Base-by-base conservation (phyloP, 2,797 vertebrate species). In the Danio jaintianensis region DNA sequence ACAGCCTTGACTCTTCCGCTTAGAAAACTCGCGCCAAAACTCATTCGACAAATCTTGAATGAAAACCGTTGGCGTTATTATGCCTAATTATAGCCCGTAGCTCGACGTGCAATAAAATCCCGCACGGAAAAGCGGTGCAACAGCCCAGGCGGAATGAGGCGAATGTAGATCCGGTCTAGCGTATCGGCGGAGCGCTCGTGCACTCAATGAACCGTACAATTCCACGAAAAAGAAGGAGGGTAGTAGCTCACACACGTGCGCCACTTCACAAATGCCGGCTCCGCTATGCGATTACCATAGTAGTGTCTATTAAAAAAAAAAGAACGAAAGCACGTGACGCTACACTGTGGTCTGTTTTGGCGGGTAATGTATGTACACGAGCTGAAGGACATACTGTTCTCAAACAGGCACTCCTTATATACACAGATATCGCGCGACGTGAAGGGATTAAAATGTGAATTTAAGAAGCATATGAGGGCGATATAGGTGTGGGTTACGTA, bases 21-120 rank as follows among this genome's bases (percentile, higher is more conserved):
- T 0, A 5, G 0, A 2, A 89, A 91, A 92, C 87, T 82, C 92
- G 92, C 94, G 94, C 93, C 92, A 95, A 95, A 94, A 93, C 5
- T 1, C 0, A 0, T 2, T 64, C 70, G 75, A 0, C 4, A 0
- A 4, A 79, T 9, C 6, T 42, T 58, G 47, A 48, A 66, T 61
- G 18, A 12, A 66, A 78, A 80, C 11, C 1, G 2, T 2, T 4
- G 4, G 18, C 43, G 40, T 50, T 11, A n/a, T 10, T 0, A 22
- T 12, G 63, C 18, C 16, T 64, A 63, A 79, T 79, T 80, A 42
- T 15, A 18, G 61, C 12, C 4, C 0, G 4, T 3, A 2, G 10
- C 2, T 1, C 11, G n/a, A 43, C 18, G 13, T 76, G 40, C 18
- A 5, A 22, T 29, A 15, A 61, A 79, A 81, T 13, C 80, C 10